Base-by-base conservation (phyloP, 2,888 invertebrate species). In the Aquatica leii region DNA sequence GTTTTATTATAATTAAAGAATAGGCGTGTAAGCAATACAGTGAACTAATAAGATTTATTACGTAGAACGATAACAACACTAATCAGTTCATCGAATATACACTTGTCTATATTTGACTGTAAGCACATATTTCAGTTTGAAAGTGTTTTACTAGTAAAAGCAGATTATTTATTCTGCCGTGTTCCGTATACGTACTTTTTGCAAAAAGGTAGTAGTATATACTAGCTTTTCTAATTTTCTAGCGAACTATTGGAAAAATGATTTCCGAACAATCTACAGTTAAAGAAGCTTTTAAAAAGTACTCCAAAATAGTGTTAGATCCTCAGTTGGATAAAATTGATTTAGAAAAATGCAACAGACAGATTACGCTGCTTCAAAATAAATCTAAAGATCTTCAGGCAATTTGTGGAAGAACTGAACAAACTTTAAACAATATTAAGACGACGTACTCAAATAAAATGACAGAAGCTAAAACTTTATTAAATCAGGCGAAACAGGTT, bases 401-500 rank as follows among this genome's bases (percentile, higher is more conserved):
- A 0, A 66, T 76, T 43, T 74, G 76, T 15, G 54, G 69, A n/a
- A 70, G 68, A 5, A 79, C 81, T 0, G 80, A 82, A 70, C 73
- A 72, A 34, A 74, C 70, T 1, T 76, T 79, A 35, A 78, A 76
- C n/a, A 56, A 69, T 17, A 71, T 83, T 1, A 78, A 75, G 34
- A 73, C 73, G 6, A 76, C 77, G 14, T 74, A 82, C 5, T 67
- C 67, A 4, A 73, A 71, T 34, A 64, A 71, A 1, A 79, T 79
- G 82, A 66, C 74, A 72, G 0, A 84, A 58, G 84, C 86, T 0
- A 84, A 86, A 71, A 81, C 82, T 68, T 83, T 86, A 48, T 77
- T 87, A 1, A 59, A 75, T 0, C 84, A 85, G 73, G 90, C 90
- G 0, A 85, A 85, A 71, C 74, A 79, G 1, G 75, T 82, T 1